These are phyloP conservation scores for Sinhomidia bicolor DNA, from an alignment of 2,888 invertebrate species.

Conservation along the genomic window DNA sequence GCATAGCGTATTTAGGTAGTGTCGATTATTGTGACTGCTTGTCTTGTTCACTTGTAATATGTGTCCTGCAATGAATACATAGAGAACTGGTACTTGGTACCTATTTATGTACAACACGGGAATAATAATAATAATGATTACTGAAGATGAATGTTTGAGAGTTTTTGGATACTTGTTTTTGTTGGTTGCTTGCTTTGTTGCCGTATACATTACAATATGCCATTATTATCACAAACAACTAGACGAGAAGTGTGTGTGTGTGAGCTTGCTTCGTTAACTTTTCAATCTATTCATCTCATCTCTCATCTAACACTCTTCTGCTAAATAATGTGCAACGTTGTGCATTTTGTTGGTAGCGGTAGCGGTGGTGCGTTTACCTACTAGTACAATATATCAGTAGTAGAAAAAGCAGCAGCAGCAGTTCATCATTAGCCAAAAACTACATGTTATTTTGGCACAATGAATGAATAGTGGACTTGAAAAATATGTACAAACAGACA, in stretches of 20 bases:
- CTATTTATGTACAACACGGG: background rate
- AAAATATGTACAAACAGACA: background rate
- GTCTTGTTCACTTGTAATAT: background rate
- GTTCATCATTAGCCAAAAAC: background rate
- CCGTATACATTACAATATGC: background rate
- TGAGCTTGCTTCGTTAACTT: conserved; percentile 20
- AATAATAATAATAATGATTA: background rate
- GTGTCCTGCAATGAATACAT: no score
- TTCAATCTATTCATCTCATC: background rate
- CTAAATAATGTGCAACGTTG: background rate
- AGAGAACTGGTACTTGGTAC: no score
- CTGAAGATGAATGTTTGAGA: background rate
- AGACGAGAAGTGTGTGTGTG: background rate
- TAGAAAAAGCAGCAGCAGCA: background rate
- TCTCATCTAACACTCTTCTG: background rate
- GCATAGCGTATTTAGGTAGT: background rate
- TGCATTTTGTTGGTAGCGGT: background rate
- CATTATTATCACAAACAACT: background rate
- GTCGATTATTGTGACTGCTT: background rate
- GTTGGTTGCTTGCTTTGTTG: background rate
- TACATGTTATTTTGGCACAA: background rate
- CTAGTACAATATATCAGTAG: no score
- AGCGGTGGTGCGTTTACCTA: background rate
- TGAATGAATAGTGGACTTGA: background rate
- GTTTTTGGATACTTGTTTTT: background rate